Conservation (phyloP, 2,888 invertebrate genomes). For the Sylvicola cinctus region DNA sequence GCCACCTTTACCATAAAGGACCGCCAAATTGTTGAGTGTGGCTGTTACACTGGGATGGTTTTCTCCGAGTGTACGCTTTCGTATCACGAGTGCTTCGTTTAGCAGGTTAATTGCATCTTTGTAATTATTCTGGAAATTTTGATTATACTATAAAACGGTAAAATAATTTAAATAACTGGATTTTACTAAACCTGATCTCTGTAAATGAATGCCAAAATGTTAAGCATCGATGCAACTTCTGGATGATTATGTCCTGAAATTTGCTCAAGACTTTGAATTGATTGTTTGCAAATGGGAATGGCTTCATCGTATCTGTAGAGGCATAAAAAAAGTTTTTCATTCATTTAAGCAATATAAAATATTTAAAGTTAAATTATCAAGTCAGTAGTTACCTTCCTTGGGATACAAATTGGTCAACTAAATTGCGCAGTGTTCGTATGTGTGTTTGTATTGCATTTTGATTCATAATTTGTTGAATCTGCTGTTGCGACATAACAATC, state of each 20-base stretch:
- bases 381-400: conserved; percentile 41
- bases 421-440: conserved; percentile 87
- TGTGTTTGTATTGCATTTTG: no score
- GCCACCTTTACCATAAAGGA: conserved; percentile 85
- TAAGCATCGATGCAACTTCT: conserved; percentile 92
- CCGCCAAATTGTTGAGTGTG: conserved; percentile 88
- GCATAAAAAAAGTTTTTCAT: no score
- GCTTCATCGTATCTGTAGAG: conserved; percentile 66
- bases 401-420: conserved; percentile 93
- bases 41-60: conserved; percentile 94
- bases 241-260: conserved; percentile 92
- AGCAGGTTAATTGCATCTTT: conserved; percentile 89
- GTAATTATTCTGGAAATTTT: conserved; percentile 68
- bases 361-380: no score
- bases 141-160: neutral
- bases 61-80: conserved; percentile 89
- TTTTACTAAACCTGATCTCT: conserved; percentile 15
- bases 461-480: no score
- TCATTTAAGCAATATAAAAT: no score
- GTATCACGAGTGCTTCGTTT: conserved; percentile 84
- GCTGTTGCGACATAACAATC: no score
- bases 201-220: conserved; percentile 83
- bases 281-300: conserved; percentile 91
- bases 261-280: conserved; percentile 87
- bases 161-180: no score